Conservation (phyloP, 1,140 invertebrate genomes). For the Lucilia sericata region DNA sequence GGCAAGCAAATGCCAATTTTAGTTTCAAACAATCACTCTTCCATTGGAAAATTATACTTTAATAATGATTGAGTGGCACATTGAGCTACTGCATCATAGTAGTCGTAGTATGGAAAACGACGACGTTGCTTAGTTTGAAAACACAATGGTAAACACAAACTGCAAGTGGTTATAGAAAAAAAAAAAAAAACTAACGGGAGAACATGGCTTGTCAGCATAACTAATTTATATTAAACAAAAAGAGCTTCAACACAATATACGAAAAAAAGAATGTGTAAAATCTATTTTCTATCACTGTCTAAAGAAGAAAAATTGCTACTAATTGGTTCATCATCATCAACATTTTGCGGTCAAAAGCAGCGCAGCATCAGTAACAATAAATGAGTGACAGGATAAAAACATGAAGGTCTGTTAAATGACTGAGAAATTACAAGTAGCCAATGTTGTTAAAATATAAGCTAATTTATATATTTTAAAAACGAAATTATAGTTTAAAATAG, state of each 20-base stretch:
- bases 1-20: slow-evolving; percentile 16
- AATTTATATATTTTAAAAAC: no score
- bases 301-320: slow-evolving; percentile 18
- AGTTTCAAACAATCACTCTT: not conserved
- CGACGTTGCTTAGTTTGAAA: no score
- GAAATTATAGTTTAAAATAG: no score
- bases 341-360: not conserved
- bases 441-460: no score
- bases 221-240: not conserved
- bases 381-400: no score
- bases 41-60: slow-evolving; percentile 31
- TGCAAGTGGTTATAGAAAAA: not conserved
- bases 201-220: not conserved
- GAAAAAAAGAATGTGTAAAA: not conserved
- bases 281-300: not conserved
- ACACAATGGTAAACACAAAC: not conserved
- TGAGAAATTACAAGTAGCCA: no score
- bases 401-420: no score
- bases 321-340: not conserved
- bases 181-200: not conserved
- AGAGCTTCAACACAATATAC: not conserved
- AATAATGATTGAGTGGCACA: slow-evolving; percentile 39
- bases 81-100: no score
- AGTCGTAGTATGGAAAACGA: no score
- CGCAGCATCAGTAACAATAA: no score